Conservation (phyloP, 2,113 vertebrate genomes). For the Empidonax traillii region DNA sequence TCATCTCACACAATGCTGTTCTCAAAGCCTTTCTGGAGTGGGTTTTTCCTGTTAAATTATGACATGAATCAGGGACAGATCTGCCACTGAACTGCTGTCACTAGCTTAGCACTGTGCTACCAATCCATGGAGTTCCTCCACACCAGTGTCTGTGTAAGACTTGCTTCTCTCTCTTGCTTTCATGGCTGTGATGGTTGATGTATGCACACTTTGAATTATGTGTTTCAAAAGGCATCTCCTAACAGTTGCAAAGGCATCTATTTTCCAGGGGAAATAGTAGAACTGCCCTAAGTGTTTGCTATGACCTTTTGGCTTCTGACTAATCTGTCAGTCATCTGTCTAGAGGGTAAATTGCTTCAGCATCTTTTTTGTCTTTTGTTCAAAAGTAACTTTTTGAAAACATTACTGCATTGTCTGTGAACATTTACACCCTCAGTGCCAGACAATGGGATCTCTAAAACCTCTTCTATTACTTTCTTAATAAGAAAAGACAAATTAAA, state of each 20-base stretch:
- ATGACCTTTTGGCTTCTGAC: neutral
- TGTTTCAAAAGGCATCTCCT: neutral
- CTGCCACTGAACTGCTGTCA: neutral
- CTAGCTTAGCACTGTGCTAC: neutral
- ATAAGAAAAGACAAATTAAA: neutral
- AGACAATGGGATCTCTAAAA: neutral
- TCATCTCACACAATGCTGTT: neutral
- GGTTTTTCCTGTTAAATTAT: neutral
- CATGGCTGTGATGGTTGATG: neutral
- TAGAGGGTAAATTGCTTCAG: neutral
- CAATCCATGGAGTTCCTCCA: neutral
- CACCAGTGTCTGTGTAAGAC: neutral
- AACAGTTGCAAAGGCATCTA: neutral
- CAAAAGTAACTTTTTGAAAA: neutral
- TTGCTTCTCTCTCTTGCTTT: neutral
- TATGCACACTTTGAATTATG: neutral
- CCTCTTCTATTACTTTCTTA: neutral
- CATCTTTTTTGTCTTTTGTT: neutral
- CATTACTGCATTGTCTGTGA: neutral
- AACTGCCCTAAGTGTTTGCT: neutral
- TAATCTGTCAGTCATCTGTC: neutral
- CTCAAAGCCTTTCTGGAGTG: neutral
- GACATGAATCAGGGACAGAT: neutral
- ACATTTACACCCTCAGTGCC: neutral
- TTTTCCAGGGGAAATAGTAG: neutral